Evolutionary conservation across 2,888 invertebrate genomes (phyloP), one percentile per base, ranked within the genome.

Genomic region (Apoda limacodes): DNA sequence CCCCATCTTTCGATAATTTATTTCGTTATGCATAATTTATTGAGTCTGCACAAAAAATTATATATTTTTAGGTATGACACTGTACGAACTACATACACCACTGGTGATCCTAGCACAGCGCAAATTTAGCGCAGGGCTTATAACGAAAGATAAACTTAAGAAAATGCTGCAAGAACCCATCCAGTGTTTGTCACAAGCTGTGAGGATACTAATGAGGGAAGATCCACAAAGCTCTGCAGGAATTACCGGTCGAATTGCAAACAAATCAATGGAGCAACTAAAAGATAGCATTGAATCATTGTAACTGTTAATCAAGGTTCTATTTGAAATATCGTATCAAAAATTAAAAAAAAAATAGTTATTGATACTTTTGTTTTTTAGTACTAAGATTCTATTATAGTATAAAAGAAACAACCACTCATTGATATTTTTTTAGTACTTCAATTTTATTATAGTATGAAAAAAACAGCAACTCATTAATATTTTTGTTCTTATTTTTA

Each of bases 81-180:
- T 92, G 13, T 93, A 92, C 55, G 93, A 94, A 60, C 65, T 93
- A 9, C 92, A 93, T 53, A 89, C 89, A 0, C 91, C 92, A 0
- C 53, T 92, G 5, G 85, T 92, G 59, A 81, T 88, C 43, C 51
- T 90, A 39, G 88, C 90, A 0, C 85, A 86, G 44, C 87, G 81
- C 43, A 83, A 84, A 35, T 89, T 84, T 50, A 81, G 82, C 25
- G 76, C 82, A 0, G 85, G 84, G 1, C 60, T 81, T 0, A 83
- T 89, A 9, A 78, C 82, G 14, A 81, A 83, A 22, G 81, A 83
- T 1, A 81, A 83, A 34, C 60, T 92, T 4, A 87, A 86, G 40
- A 78, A 82, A 2, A 83, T 83, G 43, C 69, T 92, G 35, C 81
- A 83, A 30, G 86, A 89, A 46, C 88, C 88, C 1, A 76, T 87